Evolutionary conservation across 2,888 invertebrate species (phyloP), one percentile per base, ranked within the genome.

Genomic region (Chymomyza procnemis): DNA sequence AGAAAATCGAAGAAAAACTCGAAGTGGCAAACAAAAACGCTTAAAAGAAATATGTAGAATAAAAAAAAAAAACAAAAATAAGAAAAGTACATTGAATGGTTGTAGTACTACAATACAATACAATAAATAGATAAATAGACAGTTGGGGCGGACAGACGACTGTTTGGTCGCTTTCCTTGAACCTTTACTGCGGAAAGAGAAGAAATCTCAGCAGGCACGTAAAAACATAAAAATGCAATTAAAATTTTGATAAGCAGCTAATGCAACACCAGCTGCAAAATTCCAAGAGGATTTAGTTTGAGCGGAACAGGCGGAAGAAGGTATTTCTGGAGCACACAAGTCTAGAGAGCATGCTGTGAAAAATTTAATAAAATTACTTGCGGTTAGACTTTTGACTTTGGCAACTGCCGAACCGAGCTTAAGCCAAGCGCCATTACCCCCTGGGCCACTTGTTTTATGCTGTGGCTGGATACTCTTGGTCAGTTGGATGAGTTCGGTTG

Each of bases 331-430:
- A 50, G 5, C 34, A 12, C 34, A 41, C 34, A 50, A 18, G 19
- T 19, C 54, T 8, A 19, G 21, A 19, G 19, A 19, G 64, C 55
- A 52, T 60, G 62, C 69, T 21, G 63, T 64, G 64, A 62, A 66
- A 77, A 80, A 77, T 79, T 79, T 80, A 78, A 83, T 84, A 81
- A 86, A 84, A 83, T 86, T 79, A 86, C 85, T 75, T 86, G 83
- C 58, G 86, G 83, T 73, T 79, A 30, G 74, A 81, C 80, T 80
- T 83, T 78, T 83, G 82, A 85, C 85, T 85, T 79, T 85, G 65
- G 79, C 65, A 64, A 61, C 6, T 26, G 14, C 56, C 41, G 41
- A 30, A 50, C 50, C 50, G 5, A 50, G 19, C 50, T 18, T 16
- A 50, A 50, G 19, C 54, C 54, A 41, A 41, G 34, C 34, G 34